Conservation (phyloP, 2,113 vertebrate genomes). For the Felis catus region F.catus_Fca126_mat1.0 CM031414.1:99969501-99970000, state of each 20-base stretch:
- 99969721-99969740: accelerated
- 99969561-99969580: not conserved
- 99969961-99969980: not conserved
- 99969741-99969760: accelerated
- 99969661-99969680: not conserved
- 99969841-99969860: not conserved
- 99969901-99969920: not conserved
- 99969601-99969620: conserved; percentile 46
- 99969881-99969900: not conserved
- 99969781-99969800: not conserved
- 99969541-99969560: not conserved
- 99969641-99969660: conserved; percentile 36
- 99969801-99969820: not conserved
- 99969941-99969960: not conserved
- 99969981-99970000: conserved; percentile 52
- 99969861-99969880: not conserved
- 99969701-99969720: not conserved
- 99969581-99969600: not conserved
- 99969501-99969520: not conserved
- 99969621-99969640: not conserved
- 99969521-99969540: not conserved
- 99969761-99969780: not conserved
- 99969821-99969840: not conserved
- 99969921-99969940: not conserved
- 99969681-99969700: not conserved